Base-by-base conservation (phyloP, 2,888 invertebrate genomes). In the Darwinula stevensoni region DNA sequence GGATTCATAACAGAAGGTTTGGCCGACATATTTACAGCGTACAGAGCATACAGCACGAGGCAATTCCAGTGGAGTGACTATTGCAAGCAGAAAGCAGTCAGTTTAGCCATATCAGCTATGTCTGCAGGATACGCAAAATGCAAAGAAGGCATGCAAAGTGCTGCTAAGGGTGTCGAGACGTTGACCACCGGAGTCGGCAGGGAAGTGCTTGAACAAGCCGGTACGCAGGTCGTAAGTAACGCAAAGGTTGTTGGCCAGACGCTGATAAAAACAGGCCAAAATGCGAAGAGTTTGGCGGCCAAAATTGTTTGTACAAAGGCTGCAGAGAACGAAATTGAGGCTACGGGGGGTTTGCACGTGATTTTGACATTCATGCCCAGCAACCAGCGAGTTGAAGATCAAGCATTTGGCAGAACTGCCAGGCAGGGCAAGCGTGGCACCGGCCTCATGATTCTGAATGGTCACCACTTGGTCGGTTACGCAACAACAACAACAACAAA, bases 1-100 rank as follows among this genome's bases (percentile, higher is more conserved):
- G 16, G 28, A 26, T 13, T 34, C 4, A 18, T 34, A 2, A 17
- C 35, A n/a, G 35, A 34, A 27, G 35, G 32, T 13, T 12, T 34
- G 5, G 17, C 35, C 11, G 35, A 34, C 14, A 17, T 34, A 27
- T 17, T 34, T 17, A 28, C 27, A 14, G 35, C 35, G 9, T 29
- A 35, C 17, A 16, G 35, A 17, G 33, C 33, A n/a, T 34, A 27
- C 17, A 34, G 32, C 16, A 35, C 14, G 13, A 14, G 35, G n/a
- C 31, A 34, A 18, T 34, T 34, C n/a, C 14, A 3, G 9, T 34
- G 35, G 35, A 27, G 2, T 3, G 35, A 34, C 17, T 34, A 34
- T 29, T 27, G 17, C 17, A 34, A 27, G 18, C 35, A 34, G 11
- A 34, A 34, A 15, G 35, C 35, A 14, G 18, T 34, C 5, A 34